Evolutionary conservation across 2,888 invertebrate species (phyloP).

Genomic region (Sepioteuthis lessoniana): DNA sequence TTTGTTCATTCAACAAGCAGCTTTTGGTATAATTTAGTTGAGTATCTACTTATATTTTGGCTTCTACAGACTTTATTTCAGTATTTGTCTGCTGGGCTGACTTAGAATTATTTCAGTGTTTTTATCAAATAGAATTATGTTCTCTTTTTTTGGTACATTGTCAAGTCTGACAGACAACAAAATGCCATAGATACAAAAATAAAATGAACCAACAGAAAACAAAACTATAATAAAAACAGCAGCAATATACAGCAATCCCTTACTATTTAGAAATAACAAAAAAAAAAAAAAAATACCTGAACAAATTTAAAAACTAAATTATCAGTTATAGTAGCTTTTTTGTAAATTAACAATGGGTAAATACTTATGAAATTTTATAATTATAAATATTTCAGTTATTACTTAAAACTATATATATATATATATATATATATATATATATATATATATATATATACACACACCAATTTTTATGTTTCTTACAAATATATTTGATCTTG

Average conservation of each 20-base stretch:
- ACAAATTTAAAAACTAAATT: too few species aligned
- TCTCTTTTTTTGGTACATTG: background rate
- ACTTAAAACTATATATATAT: too few species aligned
- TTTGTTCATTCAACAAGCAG: slow-evolving; percentile 39
- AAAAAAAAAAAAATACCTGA: background rate
- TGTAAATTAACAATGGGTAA: too few species aligned
- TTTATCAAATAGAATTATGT: background rate
- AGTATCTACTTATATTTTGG: slow-evolving; percentile 48
- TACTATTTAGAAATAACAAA: background rate
- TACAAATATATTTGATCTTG: too few species aligned
- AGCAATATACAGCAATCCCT: background rate
- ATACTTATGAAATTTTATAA: too few species aligned
- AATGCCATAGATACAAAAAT: background rate
- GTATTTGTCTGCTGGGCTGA: slow-evolving; percentile 44
- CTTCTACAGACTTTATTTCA: slow-evolving; percentile 48
- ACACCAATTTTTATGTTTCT: too few species aligned
- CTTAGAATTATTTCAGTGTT: background rate
- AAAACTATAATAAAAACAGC: background rate
- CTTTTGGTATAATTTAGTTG: slow-evolving; percentile 40
- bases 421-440: too few species aligned
- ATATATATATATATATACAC: too few species aligned
- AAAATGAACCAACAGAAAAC: background rate
- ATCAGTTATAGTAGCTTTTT: too few species aligned
- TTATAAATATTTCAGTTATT: too few species aligned
- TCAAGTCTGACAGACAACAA: background rate